Evolutionary conservation across 2,888 invertebrate genomes (phyloP).

Genomic region (Neocrepidodera transversa): DNA sequence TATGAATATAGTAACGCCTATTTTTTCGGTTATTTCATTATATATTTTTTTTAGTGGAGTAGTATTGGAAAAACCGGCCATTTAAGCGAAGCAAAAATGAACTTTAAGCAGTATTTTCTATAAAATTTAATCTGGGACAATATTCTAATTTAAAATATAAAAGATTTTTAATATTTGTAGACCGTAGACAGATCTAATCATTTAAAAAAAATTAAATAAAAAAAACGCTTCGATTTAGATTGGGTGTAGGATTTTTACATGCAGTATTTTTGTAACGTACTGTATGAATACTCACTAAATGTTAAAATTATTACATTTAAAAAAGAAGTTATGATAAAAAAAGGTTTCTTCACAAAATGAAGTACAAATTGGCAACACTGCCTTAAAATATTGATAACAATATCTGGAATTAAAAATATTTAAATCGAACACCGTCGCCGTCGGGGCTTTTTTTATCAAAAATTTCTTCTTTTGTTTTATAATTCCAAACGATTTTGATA

Average conservation of each 20-base stretch:
- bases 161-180: constrained; percentile 1
- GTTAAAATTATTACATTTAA: neutral
- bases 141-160: too few relatives aligned
- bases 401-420: too few relatives aligned
- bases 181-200: neutral
- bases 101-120: too few relatives aligned
- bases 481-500: constrained; percentile 11
- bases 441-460: too few relatives aligned
- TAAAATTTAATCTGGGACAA: neutral
- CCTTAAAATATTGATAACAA: neutral
- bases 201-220: constrained; percentile 6
- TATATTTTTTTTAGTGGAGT: neutral
- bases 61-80: neutral
- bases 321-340: neutral
- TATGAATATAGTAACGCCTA: too few relatives aligned
- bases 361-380: neutral
- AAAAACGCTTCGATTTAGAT: constrained; percentile 13
- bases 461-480: neutral
- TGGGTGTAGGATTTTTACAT: constrained; percentile 8
- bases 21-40: too few relatives aligned
- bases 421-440: too few relatives aligned
- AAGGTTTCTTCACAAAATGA: neutral
- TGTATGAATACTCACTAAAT: neutral
- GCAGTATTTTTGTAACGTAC: constrained; percentile 20
- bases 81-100: neutral